These are phyloP conservation scores for Centruroides sculpturatus DNA, from an alignment of 1,140 invertebrate genomes.

Conservation along the genomic window DNA sequence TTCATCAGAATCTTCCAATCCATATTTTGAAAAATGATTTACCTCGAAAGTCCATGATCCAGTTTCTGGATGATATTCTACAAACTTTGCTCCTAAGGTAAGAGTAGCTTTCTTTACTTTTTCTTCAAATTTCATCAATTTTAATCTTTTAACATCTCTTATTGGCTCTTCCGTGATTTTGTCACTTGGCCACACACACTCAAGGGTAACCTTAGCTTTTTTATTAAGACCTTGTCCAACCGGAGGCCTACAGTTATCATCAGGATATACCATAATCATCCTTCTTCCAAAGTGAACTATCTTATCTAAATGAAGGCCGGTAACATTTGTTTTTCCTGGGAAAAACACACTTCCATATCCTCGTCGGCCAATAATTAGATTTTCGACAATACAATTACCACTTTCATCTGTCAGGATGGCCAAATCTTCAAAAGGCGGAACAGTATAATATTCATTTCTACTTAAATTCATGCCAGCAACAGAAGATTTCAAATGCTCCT, in stretches of 20 bases:
- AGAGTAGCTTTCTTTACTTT: slow-evolving; percentile 68
- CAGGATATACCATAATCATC: slow-evolving; percentile 48
- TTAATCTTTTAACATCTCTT: slow-evolving; percentile 55
- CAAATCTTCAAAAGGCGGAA: slow-evolving; percentile 63
- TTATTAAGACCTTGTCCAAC: slow-evolving; percentile 78
- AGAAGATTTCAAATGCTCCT: too few relatives aligned
- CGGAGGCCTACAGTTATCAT: slow-evolving; percentile 50
- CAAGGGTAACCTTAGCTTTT: slow-evolving; percentile 78
- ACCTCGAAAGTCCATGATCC: slow-evolving; percentile 79
- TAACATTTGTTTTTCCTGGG: slow-evolving; percentile 67
- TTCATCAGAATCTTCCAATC: slow-evolving; percentile 75
- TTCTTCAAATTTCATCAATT: slow-evolving; percentile 70
- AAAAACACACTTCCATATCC: slow-evolving; percentile 90
- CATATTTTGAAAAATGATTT: slow-evolving; percentile 95
- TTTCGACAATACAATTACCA: slow-evolving; percentile 68
- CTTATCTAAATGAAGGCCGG: slow-evolving; percentile 74
- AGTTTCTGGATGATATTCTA: slow-evolving; percentile 86
- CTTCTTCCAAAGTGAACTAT: slow-evolving; percentile 51
- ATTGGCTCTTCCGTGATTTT: slow-evolving; percentile 66
- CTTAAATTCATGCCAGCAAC: slow-evolving; percentile 30
- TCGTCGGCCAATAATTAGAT: slow-evolving; percentile 74
- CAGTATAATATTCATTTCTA: slow-evolving; percentile 69
- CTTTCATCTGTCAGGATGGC: slow-evolving; percentile 42
- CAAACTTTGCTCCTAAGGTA: slow-evolving; percentile 74
- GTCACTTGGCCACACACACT: slow-evolving; percentile 86